These are phyloP conservation scores for Notospermus geniculatus DNA, from an alignment of 1,140 invertebrate genomes.

Conservation along the genomic window DNA sequence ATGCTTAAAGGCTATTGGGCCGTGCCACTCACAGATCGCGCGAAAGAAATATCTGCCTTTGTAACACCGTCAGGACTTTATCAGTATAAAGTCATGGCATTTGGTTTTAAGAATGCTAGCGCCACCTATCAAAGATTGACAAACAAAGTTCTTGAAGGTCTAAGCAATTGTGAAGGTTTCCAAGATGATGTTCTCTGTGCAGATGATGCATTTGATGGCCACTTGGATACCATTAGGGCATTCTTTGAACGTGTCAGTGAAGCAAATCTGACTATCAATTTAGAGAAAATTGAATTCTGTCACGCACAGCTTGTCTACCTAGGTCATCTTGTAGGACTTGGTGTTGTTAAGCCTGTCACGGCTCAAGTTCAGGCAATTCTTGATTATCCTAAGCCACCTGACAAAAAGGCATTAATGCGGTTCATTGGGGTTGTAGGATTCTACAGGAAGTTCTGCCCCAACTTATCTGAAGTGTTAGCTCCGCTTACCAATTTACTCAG, in stretches of 20 bases:
- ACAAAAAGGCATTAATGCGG: slow-evolving; percentile 31
- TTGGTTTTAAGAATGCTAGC: slow-evolving; percentile 55
- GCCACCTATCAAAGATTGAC: slow-evolving; percentile 59
- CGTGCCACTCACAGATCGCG: slow-evolving; percentile 20
- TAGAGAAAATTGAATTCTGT: no score
- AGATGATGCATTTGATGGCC: no score
- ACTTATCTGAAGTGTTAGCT: slow-evolving; percentile 50
- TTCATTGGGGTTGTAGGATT: slow-evolving; percentile 35
- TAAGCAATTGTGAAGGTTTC: no score
- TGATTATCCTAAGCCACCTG: slow-evolving; percentile 24
- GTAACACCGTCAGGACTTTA: slow-evolving; percentile 37
- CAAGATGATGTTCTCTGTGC: no score
- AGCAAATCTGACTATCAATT: no score
- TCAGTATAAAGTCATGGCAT: slow-evolving; percentile 53
- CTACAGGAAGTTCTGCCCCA: slow-evolving; percentile 46
- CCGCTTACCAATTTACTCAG: slow-evolving; percentile 43
- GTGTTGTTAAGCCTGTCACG: slow-evolving; percentile 16
- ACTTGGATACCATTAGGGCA: no score
- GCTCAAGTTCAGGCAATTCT: slow-evolving; percentile 26
- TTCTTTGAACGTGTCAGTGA: no score
- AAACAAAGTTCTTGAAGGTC: slow-evolving; percentile 21
- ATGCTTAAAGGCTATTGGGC: slow-evolving; percentile 21
- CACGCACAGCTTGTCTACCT: no score
- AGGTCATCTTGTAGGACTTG: slow-evolving; percentile 21
- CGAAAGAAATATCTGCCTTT: slow-evolving; percentile 25